Base-by-base conservation (phyloP, 2,797 vertebrate genomes). In the Melanotaenia trifasciata region DNA sequence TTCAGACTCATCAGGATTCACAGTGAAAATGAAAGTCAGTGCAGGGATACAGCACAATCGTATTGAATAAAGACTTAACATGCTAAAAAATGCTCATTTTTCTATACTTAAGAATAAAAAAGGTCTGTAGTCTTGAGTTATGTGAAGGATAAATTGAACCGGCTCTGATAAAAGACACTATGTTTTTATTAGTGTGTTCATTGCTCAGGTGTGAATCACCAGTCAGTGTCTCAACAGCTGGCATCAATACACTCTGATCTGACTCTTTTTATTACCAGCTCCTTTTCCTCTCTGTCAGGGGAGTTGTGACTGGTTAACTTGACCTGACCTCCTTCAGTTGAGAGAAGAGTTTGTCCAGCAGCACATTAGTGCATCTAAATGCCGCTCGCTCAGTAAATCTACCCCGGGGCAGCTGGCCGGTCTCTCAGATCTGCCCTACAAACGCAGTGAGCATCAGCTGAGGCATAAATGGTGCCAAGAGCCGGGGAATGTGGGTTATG, bases 261-360 rank as follows among this genome's bases (percentile, higher is more conserved):
- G 32, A 7, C 53, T 30, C 30, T 5, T 38, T 38, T 38, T 12
- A 16, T 40, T 38, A 38, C 38, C 38, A 14, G 38, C 38, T 4
- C 3, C 38, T 40, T 40, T 53, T 68, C 32, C 51, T 36, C 60
- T 38, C 50, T 38, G 28, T 61, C 20, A 13, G 3, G 35, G 32
- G 60, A 67, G 63, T 80, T 47, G 0, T 72, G 72, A 74, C 54
- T 36, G 33, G 14, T 47, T 47, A 20, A 8, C 45, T n/a, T 47
- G 7, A 47, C 7, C 43, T 45, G 18, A 45, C 43, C 43, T 45
- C 43, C 5, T 45, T 45, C 5, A 18, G 43, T 16, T 16, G 2
- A 43, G 5, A 43, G 16, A 16, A 8, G 40, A 43, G 2, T 45
- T 45, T 45, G 16, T 45, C 36, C 36, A 38, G 36, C 36, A 13